Evolutionary conservation across 2,113 vertebrate genomes (phyloP).

Genomic region (Archilochus colubris): DNA sequence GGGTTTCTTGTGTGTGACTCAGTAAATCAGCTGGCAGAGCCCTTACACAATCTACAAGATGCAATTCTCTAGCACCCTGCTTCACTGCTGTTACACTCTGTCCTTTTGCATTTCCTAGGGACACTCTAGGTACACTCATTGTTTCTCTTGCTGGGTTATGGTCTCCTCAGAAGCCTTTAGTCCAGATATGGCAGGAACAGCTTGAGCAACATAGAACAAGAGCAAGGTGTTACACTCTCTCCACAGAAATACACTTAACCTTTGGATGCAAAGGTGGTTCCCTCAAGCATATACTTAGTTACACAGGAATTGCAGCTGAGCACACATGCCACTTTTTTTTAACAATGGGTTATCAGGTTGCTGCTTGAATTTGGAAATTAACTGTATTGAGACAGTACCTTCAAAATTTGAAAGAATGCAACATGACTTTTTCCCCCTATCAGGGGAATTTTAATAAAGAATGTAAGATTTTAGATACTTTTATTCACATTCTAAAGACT

Average conservation of each 20-base stretch:
- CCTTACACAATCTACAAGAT: not conserved
- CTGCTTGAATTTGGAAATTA: not conserved
- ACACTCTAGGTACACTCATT: not conserved
- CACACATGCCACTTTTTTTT: not conserved
- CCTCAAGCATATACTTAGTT: not conserved
- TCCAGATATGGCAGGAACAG: not conserved
- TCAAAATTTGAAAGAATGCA: not conserved
- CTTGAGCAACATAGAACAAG: not conserved
- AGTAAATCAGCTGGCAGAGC: not conserved
- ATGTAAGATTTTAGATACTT: not conserved
- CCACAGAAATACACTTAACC: not conserved
- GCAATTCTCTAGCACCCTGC: not conserved
- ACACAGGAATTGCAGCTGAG: not conserved
- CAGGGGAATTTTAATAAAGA: not conserved
- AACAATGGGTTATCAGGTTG: not conserved
- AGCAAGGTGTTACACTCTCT: not conserved
- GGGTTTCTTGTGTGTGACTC: not conserved
- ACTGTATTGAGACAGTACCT: not conserved
- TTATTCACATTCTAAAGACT: not conserved
- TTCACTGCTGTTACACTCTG: not conserved
- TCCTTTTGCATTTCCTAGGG: not conserved
- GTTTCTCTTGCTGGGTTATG: not conserved
- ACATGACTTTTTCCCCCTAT: not conserved
- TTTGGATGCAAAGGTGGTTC: not conserved
- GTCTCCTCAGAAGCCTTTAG: not conserved